phyloP scores from a whole-genome alignment of 2,888 invertebrate species.

The Salticus scenicus region DNA sequence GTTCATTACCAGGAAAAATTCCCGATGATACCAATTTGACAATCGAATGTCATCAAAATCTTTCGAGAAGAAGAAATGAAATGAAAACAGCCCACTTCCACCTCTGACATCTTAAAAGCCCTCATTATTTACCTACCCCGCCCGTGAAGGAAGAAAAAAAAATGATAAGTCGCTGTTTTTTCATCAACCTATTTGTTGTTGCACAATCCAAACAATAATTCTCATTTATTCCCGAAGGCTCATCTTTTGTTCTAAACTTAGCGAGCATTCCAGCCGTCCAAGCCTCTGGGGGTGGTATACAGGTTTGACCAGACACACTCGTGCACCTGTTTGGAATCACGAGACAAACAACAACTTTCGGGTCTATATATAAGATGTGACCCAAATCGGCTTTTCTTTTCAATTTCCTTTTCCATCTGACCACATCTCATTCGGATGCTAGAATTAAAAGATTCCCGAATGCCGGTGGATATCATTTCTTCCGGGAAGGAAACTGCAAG shows the following conservation, averaged over 20 bases:
- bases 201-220: too few species aligned
- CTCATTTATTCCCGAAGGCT: too few species aligned
- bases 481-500: not conserved
- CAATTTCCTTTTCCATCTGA: not conserved
- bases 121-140: too few species aligned
- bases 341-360: not conserved
- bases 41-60: too few species aligned
- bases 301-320: not conserved
- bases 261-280: not conserved
- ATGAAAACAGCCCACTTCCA: too few species aligned
- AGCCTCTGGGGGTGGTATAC: constrained; percentile 16
- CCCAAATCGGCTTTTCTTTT: not conserved
- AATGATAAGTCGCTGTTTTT: too few species aligned
- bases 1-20: too few species aligned
- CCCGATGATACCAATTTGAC: too few species aligned
- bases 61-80: too few species aligned
- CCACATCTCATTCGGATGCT: not conserved
- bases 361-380: not conserved
- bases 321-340: constrained; percentile 1
- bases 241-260: constrained; percentile 2
- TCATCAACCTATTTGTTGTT: too few species aligned
- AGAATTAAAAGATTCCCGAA: not conserved
- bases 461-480: not conserved
- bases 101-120: too few species aligned
- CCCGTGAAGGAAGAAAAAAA: too few species aligned